Conservation (phyloP, 2,797 vertebrate species). For the Glyptemys insculpta region DNA sequence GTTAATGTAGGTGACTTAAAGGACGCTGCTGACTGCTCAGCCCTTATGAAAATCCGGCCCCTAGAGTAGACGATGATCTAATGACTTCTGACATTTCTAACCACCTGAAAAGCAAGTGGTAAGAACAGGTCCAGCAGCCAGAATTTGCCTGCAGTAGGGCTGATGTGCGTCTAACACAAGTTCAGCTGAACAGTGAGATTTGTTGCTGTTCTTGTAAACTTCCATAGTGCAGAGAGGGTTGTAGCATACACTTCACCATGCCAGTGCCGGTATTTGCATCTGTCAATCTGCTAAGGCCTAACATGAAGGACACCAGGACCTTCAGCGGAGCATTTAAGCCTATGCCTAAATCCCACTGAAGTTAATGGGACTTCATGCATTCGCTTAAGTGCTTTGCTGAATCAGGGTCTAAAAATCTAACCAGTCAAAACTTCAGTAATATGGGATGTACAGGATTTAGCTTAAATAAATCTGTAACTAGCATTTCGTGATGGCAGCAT, state of each 20-base stretch:
- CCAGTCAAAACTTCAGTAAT: rapidly evolving
- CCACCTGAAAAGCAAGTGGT: background rate
- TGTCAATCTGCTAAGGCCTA: background rate
- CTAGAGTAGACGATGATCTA: background rate
- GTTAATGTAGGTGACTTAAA: background rate
- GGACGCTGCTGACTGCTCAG: background rate
- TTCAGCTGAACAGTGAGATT: background rate
- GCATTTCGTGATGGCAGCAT: background rate
- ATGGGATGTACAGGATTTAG: rapidly evolving
- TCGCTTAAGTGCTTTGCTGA: background rate
- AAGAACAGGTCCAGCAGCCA: background rate
- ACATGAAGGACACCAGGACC: background rate
- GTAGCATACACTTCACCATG: rapidly evolving
- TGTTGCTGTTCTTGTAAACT: background rate
- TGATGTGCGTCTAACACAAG: rapidly evolving
- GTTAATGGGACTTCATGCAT: rapidly evolving
- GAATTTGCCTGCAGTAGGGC: background rate
- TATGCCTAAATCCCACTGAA: rapidly evolving
- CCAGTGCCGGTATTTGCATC: background rate
- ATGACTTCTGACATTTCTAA: background rate
- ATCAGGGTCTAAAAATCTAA: background rate
- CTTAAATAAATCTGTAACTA: rapidly evolving
- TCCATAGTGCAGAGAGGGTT: background rate
- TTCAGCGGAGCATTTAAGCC: background rate
- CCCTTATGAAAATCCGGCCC: background rate